A percentile compares a stretch with the other conserved stretches of the same genome.
These are phyloP conservation scores for Schmidtea mediterranea DNA, from an alignment of 1,140 invertebrate genomes.

Conservation along the genomic window DNA sequence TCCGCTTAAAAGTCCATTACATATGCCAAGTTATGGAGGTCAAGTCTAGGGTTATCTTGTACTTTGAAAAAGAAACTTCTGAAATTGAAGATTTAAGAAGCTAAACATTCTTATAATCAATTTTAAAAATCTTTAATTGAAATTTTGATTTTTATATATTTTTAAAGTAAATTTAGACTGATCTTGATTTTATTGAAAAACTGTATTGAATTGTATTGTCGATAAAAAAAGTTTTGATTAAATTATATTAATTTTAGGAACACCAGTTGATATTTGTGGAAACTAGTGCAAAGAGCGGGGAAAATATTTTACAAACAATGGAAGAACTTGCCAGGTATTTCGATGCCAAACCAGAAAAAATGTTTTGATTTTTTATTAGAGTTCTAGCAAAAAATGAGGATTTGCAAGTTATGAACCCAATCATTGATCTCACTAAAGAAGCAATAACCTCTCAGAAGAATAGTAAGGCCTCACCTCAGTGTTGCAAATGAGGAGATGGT, in stretches of 20 bases:
- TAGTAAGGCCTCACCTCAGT: too few relatives aligned
- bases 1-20: too few relatives aligned
- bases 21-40: too few relatives aligned
- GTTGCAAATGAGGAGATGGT: too few relatives aligned
- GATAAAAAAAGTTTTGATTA: neutral
- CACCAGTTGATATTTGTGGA: slow-evolving; percentile 21
- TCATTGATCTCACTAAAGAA: too few relatives aligned
- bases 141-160: neutral
- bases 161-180: neutral
- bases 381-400: too few relatives aligned
- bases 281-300: slow-evolving; percentile 27
- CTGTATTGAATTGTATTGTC: neutral
- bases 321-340: slow-evolving; percentile 26
- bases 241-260: slow-evolving; percentile 2
- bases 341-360: neutral
- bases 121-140: neutral
- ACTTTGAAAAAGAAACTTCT: too few relatives aligned
- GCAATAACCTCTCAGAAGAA: too few relatives aligned
- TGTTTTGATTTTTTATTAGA: too few relatives aligned
- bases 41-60: too few relatives aligned
- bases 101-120: neutral
- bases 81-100: too few relatives aligned
- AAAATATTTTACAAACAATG: slow-evolving; percentile 27
- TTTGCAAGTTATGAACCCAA: too few relatives aligned
- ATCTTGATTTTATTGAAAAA: neutral